A percentile compares a stretch with the other conserved stretches of the same genome.
These are phyloP conservation scores for Corythucha ciliata DNA, from an alignment of 2,888 invertebrate species.

Conservation along the genomic window DNA sequence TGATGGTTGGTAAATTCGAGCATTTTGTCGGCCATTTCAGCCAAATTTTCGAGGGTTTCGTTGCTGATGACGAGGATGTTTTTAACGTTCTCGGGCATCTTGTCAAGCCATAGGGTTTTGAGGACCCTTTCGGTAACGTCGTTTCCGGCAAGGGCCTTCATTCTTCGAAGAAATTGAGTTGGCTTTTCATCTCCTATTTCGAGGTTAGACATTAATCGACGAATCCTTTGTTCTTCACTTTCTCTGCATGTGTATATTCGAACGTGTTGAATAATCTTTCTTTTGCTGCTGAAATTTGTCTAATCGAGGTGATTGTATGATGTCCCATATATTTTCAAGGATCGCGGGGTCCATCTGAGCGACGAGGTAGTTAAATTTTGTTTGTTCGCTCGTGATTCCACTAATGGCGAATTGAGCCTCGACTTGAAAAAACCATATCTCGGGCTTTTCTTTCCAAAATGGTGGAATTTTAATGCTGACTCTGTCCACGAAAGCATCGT, in stretches of 20 bases:
- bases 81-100: conserved; percentile 6
- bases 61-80: conserved; percentile 5
- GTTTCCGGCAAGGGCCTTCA: conserved; percentile 11
- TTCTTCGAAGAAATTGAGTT: conserved; percentile 11
- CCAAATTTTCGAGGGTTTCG: not conserved
- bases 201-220: conserved; percentile 1
- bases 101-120: conserved; percentile 15
- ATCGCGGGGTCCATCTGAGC: conserved; percentile 9
- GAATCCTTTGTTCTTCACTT: too few relatives aligned
- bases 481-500: too few relatives aligned
- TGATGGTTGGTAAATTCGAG: too few relatives aligned
- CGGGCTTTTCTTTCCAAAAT: conserved; percentile 16
- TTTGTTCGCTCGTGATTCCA: conserved; percentile 11
- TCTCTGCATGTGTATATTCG: too few relatives aligned
- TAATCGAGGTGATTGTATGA: not conserved
- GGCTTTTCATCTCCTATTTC: conserved; percentile 19
- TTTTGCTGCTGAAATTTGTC: too few relatives aligned
- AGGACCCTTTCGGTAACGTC: conserved; percentile 13
- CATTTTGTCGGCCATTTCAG: conserved; percentile 2
- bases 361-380: conserved; percentile 19
- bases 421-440: conserved; percentile 21
- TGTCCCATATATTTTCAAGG: conserved; percentile 18
- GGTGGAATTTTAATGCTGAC: conserved; percentile 20
- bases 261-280: too few relatives aligned
- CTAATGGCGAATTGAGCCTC: conserved; percentile 15